Evolutionary conservation across 2,888 invertebrate species (phyloP).

Genomic region (Nipponacmea schrenckii): DNA sequence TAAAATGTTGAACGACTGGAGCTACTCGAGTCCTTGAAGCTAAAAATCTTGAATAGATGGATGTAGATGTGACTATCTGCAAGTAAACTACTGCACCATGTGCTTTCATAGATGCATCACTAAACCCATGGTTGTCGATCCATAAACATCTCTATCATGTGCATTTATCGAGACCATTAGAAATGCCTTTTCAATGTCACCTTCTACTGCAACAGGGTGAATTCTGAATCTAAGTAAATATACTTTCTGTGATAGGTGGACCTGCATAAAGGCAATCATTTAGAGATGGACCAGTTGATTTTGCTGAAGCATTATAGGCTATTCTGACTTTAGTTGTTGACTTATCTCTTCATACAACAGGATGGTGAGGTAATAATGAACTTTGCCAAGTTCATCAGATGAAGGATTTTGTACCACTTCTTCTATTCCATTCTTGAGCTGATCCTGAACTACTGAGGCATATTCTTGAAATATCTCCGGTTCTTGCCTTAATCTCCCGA

Average conservation of each 20-base stretch:
- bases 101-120: neutral
- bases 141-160: slow-evolving; percentile 1
- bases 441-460: neutral
- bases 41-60: neutral
- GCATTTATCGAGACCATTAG: neutral
- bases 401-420: neutral
- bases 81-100: neutral
- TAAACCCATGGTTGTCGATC: neutral
- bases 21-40: neutral
- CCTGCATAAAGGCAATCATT: neutral
- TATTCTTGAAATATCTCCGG: neutral
- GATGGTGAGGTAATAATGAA: neutral
- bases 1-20: neutral
- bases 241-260: neutral
- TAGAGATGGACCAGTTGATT: neutral
- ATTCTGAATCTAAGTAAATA: slow-evolving; percentile 5
- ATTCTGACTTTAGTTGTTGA: neutral
- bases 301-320: neutral
- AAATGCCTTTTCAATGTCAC: neutral
- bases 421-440: neutral
- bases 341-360: neutral
- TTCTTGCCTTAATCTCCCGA: neutral
- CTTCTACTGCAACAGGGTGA: neutral
- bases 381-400: neutral
- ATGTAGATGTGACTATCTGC: neutral